Percentiles rank a stretch among this genome's conserved stretches.
phyloP scores from a whole-genome alignment of 2,888 invertebrate genomes.

The Nudaria mundana region DNA sequence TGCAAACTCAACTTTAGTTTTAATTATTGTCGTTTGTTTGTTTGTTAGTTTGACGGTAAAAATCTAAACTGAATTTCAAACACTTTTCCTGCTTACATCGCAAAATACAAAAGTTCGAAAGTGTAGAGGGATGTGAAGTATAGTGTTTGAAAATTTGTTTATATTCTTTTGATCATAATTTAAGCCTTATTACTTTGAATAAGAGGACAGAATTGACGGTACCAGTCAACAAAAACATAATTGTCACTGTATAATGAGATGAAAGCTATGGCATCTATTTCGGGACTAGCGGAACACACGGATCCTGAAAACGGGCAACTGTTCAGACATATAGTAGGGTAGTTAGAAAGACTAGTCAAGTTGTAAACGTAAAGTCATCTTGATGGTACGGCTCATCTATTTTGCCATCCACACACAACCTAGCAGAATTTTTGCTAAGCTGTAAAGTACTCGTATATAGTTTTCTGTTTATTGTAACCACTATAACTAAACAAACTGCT shows the following conservation, averaged over 20 bases:
- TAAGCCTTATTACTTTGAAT: conserved; percentile 52
- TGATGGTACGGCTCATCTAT: too few species aligned
- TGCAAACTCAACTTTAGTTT: too few species aligned
- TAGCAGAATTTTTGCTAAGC: too few species aligned
- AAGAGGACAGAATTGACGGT: conserved; percentile 53
- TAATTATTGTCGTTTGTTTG: too few species aligned
- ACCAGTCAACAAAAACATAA: conserved; percentile 68
- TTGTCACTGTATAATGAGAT: conserved; percentile 72
- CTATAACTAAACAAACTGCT: too few species aligned
- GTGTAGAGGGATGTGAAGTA: too few species aligned
- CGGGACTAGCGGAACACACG: conserved; percentile 44
- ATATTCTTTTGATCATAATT: conserved; percentile 38
- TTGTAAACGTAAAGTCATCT: too few species aligned
- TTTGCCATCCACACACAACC: too few species aligned
- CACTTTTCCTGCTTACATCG: background rate
- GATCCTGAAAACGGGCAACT: background rate
- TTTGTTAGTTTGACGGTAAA: background rate
- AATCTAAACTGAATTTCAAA: background rate
- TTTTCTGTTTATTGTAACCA: too few species aligned
- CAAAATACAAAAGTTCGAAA: conserved; percentile 14
- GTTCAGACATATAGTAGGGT: too few species aligned
- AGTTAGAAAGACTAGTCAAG: too few species aligned
- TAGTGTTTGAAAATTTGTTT: conserved; percentile 27
- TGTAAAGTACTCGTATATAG: background rate
- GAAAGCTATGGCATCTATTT: conserved; percentile 71